Base-by-base conservation (phyloP, 2,888 invertebrate genomes). In the Parascotia fuliginaria region DNA sequence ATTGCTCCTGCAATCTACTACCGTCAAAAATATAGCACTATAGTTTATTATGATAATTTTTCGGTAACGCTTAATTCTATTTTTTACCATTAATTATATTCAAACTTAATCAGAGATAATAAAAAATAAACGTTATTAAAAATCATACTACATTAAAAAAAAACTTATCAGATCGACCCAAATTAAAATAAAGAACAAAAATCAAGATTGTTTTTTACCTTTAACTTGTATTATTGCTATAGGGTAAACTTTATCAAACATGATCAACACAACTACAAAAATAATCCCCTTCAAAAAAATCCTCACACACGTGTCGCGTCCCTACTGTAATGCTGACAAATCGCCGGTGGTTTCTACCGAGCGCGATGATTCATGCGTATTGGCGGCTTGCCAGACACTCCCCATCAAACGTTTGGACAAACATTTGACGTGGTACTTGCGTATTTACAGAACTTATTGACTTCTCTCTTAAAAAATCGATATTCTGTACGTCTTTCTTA, bases 321-420 rank as follows among this genome's bases (percentile, higher is more conserved):
- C 61, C 60, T 57, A 65, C 57, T 75, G 79, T 84, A 85, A 83
- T 78, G 83, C 83, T 86, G 88, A 88, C 88, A 87, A 87, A 88
- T 88, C 77, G 79, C 68, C 75, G 69, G 76, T 73, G 86, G 85
- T 84, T 80, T 77, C 81, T 69, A 74, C 73, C 77, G 79, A 74
- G 68, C 67, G 80, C 77, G 75, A 86, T 87, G 88, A 89, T 87
- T 89, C 88, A 88, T 87, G 75, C 73, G 63, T 65, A 72, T 77
- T 87, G 88, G 88, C 85, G 65, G 52, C 27, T 34, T 63, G 86
- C 88, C 88, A 87, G 75, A 68, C 71, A 70, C 69, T 68, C 70
- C 70, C 67, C 51, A 47, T 52, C 55, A 55, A 70, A 64, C 42
- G 51, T 68, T 67, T 54, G 64, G 45, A 56, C 69, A 60, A 74